Percentiles rank a stretch among this genome's conserved stretches.
These are phyloP conservation scores for Sebastes dallii DNA, from an alignment of 2,797 vertebrate genomes.

Conservation along the genomic window DNA sequence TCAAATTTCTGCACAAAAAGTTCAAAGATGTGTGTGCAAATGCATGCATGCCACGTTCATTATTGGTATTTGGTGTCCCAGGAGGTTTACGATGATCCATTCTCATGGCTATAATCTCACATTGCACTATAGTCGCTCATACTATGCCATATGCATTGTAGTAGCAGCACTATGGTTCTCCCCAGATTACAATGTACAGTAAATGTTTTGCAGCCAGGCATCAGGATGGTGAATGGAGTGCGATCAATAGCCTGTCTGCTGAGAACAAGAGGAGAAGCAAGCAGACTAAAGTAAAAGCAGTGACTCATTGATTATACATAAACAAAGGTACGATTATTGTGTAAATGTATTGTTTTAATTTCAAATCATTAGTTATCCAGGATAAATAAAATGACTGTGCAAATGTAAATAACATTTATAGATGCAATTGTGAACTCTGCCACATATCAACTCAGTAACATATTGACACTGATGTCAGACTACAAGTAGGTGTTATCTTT, in stretches of 20 bases:
- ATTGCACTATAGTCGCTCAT: neutral
- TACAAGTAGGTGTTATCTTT: neutral
- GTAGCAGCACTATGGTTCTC: neutral
- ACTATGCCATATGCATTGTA: neutral
- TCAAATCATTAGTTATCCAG: neutral
- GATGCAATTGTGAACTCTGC: neutral
- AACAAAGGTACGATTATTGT: neutral
- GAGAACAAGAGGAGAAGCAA: conserved; percentile 15
- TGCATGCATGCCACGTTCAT: neutral
- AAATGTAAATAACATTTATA: neutral
- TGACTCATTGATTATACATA: conserved; percentile 19
- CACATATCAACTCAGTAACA: neutral
- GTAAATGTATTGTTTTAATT: neutral
- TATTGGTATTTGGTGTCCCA: neutral
- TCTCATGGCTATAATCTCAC: neutral
- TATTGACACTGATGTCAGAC: neutral
- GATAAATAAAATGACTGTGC: neutral
- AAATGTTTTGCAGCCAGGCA: conserved; percentile 13
- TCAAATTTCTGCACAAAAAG: neutral
- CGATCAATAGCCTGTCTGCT: conserved; percentile 33
- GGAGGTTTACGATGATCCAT: neutral
- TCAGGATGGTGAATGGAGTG: conserved; percentile 10
- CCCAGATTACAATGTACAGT: conserved; percentile 16
- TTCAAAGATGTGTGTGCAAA: neutral
- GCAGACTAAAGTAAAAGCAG: neutral